phyloP scores from a whole-genome alignment of 2,888 invertebrate species.

The Crepidodera aurea region DNA sequence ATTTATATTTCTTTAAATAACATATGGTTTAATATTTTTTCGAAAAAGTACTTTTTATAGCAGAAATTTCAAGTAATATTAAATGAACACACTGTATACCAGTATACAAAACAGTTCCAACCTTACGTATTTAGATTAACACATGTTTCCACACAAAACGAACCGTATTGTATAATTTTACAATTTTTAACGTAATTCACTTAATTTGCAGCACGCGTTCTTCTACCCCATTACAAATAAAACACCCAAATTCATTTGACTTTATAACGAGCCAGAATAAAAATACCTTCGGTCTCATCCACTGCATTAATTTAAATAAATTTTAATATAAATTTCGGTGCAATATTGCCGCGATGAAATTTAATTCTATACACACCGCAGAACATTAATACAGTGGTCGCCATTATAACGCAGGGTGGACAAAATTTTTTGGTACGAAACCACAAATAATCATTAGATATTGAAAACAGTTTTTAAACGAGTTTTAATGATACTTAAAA shows the following conservation, averaged over 20 bases:
- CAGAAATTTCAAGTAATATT: no score
- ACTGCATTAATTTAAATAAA: conserved; percentile 37
- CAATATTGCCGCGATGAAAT: conserved; percentile 33
- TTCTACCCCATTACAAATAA: conserved; percentile 27
- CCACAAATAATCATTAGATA: no score
- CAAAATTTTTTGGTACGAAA: background rate
- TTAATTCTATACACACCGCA: background rate
- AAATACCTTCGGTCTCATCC: conserved; percentile 26
- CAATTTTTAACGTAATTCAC: conserved; percentile 27
- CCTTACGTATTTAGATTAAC: background rate
- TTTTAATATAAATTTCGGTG: conserved; percentile 38
- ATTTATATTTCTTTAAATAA: no score
- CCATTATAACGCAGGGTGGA: background rate
- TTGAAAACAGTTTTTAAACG: no score
- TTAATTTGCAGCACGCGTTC: conserved; percentile 37
- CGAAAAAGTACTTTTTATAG: no score
- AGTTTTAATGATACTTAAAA: no score
- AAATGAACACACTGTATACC: background rate
- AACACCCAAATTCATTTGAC: conserved; percentile 32
- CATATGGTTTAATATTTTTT: no score
- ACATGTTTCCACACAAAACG: conserved; percentile 21
- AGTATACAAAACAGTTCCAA: background rate
- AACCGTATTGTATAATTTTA: conserved; percentile 20
- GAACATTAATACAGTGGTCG: background rate
- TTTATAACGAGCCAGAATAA: conserved; percentile 30